Base-by-base conservation (phyloP, 2,888 invertebrate species). In the Lampropteryx suffumata region DNA sequence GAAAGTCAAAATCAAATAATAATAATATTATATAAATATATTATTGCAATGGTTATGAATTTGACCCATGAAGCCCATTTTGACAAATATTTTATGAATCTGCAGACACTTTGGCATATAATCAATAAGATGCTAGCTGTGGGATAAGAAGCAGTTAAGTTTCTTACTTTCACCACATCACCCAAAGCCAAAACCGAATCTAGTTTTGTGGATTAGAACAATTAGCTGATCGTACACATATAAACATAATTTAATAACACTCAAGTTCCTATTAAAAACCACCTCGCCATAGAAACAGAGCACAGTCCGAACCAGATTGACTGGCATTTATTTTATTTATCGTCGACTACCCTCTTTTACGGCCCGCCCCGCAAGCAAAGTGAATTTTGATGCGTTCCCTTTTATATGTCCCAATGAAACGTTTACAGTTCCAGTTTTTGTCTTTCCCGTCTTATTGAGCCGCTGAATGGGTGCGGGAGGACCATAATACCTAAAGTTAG, bases 301-400 rank as follows among this genome's bases (percentile, higher is more conserved):
- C 46, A 44, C 30, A 44, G 59, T 57, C 57, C 61, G 50, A 57
- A 50, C 47, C 55, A 58, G 58, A 62, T 62, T 56, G 57, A 60
- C 57, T 62, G 55, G 55, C 59, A 59, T 61, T 61, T 61, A 57
- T 59, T 62, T 62, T 62, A 62, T 61, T 62, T 62, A 62, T 61
- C 55, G 55, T 49, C 57, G 57, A 48, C 48, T 55, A 54, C 57
- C 62, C 70, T 65, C 66, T 71, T 79, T 80, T 80, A 81, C 76
- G 67, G 69, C 70, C 65, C 67, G 69, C 67, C 59, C 68, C 75
- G 81, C 82, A 73, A 69, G 69, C 77, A 79, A 83, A 84, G 84
- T 84, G 84, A 84, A 82, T 84, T 84, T 84, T 84, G 84, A 84
- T 84, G 81, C 71, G 79, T 73, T 58, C 65, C 62, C 73, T 73